Base-by-base conservation (phyloP, 2,797 vertebrate species). In the Acropternis orthonyx region DNA sequence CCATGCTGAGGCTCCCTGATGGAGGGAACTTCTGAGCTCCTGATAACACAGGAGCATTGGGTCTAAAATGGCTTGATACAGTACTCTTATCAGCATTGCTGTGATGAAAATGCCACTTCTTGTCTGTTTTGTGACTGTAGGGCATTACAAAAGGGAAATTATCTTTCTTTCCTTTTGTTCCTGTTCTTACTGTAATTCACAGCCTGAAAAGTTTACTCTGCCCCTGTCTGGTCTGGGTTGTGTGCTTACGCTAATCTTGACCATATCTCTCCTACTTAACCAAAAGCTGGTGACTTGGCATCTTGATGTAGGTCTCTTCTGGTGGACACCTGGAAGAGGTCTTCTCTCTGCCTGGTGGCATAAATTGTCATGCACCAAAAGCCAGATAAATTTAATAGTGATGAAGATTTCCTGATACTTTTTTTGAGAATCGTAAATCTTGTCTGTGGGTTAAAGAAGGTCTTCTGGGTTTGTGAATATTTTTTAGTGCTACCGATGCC, bases 121-220 rank as follows among this genome's bases (percentile, higher is more conserved):
- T 76, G 32, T 76, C 52, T 87, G 37, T 39, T 94, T 87, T 3
- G 2, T 67, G 77, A 19, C 41, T 68, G n/a, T 36, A 74, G 68
- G 44, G n/a, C 56, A 68, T 74, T 83, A 46, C 52, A 77, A 83
- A 85, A 52, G 36, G 66, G 62, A 74, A 89, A 55, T 72, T 48
- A 83, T 32, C 41, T 89, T 91, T 93, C 24, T 62, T 92, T 43
- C 34, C 36, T 89, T 92, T 83, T 80, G 39, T 44, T 94, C 69
- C 66, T 56, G 12, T 82, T 89, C 48, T 69, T 82, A 49, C 8
- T 54, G 26, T 65, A 49, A 79, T 80, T 94, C 39, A 76, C 26
- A 78, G 19, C n/a, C 58, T 91, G 69, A 88, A 93, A 89, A 86
- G 43, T 69, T 71, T 74, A 44, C 54, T 89, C 58, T 90, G 1